Base-by-base conservation (phyloP, 2,888 invertebrate genomes). In the Craniophora ligustri region DNA sequence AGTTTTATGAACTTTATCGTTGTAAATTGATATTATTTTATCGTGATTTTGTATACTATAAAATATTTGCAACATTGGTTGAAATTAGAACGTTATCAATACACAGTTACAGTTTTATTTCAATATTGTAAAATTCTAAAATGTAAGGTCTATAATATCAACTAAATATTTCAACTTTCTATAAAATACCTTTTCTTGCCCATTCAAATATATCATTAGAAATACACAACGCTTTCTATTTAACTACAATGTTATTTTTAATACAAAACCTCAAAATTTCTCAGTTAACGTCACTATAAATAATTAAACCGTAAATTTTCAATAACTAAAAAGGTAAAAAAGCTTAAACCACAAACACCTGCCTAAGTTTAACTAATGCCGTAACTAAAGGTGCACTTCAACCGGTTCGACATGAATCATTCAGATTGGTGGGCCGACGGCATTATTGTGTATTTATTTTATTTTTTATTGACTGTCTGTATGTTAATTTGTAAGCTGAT, bases 401-500 rank as follows among this genome's bases (percentile, higher is more conserved):
- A 75, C 73, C 63, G 73, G 73, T 60, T n/a, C 15, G 47, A 41
- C 59, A 57, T 67, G 76, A 67, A 70, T 72, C 75, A 59, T 18
- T 42, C 19, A 40, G 47, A 61, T 46, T 65, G 54, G 53, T 62
- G 21, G 49, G 30, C 53, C 60, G 55, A 68, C 58, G 18, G 51
- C 10, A 60, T 68, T 65, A 68, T 72, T 56, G 64, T 71, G 63
- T 74, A 60, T 63, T 70, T 73, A 49, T 53, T 58, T 69, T 36
- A 42, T 48, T 44, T 63, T 56, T 46, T 62, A 64, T 54, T 56
- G 53, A 56, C 57, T 21, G 49, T 49, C 36, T 59, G 16, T 63
- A 74, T 71, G 70, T 46, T 57, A 57, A 67, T 67, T 60, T 70
- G 49, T 66, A 63, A 74, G 67, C 71, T 63, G 67, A 70, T 73